Base-by-base conservation (phyloP, 1,140 invertebrate species). In the Phenacoccus solenopsis region DNA sequence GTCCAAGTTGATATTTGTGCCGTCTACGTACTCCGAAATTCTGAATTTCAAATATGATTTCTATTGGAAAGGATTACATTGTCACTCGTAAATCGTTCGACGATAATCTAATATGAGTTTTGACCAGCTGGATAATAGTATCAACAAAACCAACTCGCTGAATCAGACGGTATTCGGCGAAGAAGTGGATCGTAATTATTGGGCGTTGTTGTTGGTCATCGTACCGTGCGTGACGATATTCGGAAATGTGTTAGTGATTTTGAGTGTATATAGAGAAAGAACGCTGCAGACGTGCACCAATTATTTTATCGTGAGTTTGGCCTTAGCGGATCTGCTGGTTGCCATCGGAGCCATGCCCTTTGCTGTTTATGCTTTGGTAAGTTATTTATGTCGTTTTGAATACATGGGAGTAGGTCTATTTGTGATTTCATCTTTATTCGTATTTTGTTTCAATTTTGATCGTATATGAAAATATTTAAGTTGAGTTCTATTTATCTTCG, bases 321-420 rank as follows among this genome's bases (percentile, higher is more conserved):
- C 96, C n/a, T 86, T 98, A 10, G 96, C 96, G 13, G 96, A 98
- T 82, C 85, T 98, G 22, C 84, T 98, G 71, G 96, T 99, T 1
- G 96, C 95, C 27, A 88, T 94, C 4, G 86, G 96, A 61, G 96
- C 98, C 71, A 99, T 99, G 96, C 96, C 96, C 13, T 96, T 97
- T 79, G 96, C 93, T 70, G 94, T 98, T 75, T 98, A 98, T 82
- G 90, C 96, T 79, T 85, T 94, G 89, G 92, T 96, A 81, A 90
- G 90, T 85, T 9, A n/a, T n/a, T n/a, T n/a, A n/a, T n/a, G n/a
- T n/a, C n/a, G n/a, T n/a, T n/a, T n/a, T n/a, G n/a, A n/a, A n/a
- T n/a, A n/a, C n/a, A n/a, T n/a, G n/a, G n/a, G n/a, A n/a, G n/a
- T n/a, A n/a, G n/a, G n/a, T n/a, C n/a, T n/a, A n/a, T n/a, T n/a